These are phyloP conservation scores for Nemotelus nigrinus DNA, from an alignment of 2,888 invertebrate genomes.

Conservation along the genomic window DNA sequence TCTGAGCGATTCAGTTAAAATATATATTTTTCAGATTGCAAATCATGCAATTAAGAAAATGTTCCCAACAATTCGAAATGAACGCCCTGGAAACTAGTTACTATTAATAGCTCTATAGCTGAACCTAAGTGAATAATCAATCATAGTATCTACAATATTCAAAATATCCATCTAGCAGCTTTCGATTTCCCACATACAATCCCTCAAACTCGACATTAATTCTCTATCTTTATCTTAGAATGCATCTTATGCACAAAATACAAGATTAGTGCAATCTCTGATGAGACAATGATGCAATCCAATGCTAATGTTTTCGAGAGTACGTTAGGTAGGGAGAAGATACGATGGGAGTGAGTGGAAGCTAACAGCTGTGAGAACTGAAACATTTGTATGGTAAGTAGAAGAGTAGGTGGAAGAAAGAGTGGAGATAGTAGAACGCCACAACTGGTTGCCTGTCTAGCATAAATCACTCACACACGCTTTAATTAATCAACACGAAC, in stretches of 20 bases:
- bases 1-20: no score
- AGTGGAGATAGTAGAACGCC: conserved; percentile 14
- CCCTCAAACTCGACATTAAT: no score
- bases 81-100: no score
- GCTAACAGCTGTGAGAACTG: background rate
- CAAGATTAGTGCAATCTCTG: conserved; percentile 37
- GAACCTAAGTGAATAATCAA: no score
- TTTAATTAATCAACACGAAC: conserved; percentile 52
- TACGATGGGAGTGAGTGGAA: background rate
- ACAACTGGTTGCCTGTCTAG: conserved; percentile 42
- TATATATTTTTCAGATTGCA: no score
- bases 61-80: no score
- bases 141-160: no score
- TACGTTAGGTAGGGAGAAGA: background rate
- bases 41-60: no score
- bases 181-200: no score
- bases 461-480: conserved; percentile 50
- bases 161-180: no score
- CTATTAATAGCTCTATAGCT: no score
- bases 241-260: conserved; percentile 30
- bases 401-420: background rate
- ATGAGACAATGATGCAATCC: conserved; percentile 24
- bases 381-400: background rate
- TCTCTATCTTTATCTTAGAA: background rate
- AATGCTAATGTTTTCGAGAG: conserved; percentile 7